Evolutionary conservation across 2,888 invertebrate genomes (phyloP).

Genomic region (Thyatira batis): DNA sequence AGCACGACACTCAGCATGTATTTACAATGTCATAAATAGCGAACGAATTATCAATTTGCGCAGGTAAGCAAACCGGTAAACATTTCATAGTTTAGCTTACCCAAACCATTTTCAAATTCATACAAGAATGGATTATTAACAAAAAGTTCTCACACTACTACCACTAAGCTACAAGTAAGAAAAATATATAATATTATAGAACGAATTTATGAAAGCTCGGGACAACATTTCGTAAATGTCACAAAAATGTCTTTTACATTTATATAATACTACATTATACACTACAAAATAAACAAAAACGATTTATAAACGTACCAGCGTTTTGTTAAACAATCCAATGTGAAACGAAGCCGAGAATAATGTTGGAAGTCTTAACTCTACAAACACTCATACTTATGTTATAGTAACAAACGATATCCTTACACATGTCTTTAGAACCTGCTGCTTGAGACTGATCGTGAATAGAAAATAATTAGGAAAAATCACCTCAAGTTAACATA

Average conservation of each 20-base stretch:
- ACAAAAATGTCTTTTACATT: slow-evolving; percentile 78
- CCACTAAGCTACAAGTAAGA: slow-evolving; percentile 73
- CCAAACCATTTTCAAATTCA: slow-evolving; percentile 21
- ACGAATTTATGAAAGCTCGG: slow-evolving; percentile 79
- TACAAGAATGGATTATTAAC: slow-evolving; percentile 22
- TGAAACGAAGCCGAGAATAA: slow-evolving; percentile 37
- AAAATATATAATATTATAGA: slow-evolving; percentile 73
- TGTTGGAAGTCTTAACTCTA: slow-evolving; percentile 41
- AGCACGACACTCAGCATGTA: slow-evolving; percentile 31
- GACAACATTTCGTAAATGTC: slow-evolving; percentile 66
- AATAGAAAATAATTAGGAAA: slow-evolving; percentile 13
- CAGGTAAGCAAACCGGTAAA: slow-evolving; percentile 33
- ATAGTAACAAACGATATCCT: slow-evolving; percentile 56
- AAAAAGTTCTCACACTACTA: slow-evolving; percentile 48
- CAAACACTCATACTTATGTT: slow-evolving; percentile 62
- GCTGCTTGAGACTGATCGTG: slow-evolving; percentile 65
- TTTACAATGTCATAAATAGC: slow-evolving; percentile 41
- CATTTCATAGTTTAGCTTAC: slow-evolving; percentile 4
- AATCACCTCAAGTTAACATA: background rate
- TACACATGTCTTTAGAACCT: slow-evolving; percentile 74
- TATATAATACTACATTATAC: slow-evolving; percentile 51
- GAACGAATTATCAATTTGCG: slow-evolving; percentile 38
- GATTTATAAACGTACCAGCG: slow-evolving; percentile 52
- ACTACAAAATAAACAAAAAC: slow-evolving; percentile 35
- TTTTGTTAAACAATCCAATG: slow-evolving; percentile 55